Evolutionary conservation across 2,113 vertebrate genomes (phyloP).

Genomic region (Solenodon paradoxus): DNA sequence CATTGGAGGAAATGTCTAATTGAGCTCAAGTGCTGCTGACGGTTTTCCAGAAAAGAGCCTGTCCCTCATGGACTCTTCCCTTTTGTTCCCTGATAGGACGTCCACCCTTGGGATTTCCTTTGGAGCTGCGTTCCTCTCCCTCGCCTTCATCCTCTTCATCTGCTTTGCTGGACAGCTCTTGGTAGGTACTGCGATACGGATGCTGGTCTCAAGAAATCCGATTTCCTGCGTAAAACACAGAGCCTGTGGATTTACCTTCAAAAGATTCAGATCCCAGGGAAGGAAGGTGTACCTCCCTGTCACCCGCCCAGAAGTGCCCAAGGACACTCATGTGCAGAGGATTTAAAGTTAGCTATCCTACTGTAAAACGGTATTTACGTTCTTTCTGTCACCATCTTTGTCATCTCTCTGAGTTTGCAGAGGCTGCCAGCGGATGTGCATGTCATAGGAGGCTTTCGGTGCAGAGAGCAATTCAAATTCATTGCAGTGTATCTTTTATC

Average conservation of each 20-base stretch:
- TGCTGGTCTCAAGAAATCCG: neutral
- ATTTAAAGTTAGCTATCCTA: neutral
- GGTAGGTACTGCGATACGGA: constrained; percentile 84
- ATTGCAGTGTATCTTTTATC: neutral
- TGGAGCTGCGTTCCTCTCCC: constrained; percentile 91
- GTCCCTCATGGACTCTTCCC: neutral
- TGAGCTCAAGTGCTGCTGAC: fast-evolving
- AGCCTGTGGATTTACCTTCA: neutral
- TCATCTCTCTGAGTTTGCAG: neutral
- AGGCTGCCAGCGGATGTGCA: neutral
- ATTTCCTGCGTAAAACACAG: neutral
- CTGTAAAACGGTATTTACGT: neutral
- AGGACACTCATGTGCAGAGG: neutral
- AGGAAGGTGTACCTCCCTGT: no score
- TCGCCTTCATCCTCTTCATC: constrained; percentile 93
- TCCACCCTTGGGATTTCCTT: constrained; percentile 93
- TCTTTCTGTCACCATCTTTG: neutral
- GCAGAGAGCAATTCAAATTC: neutral
- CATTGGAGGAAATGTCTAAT: neutral
- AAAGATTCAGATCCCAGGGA: no score
- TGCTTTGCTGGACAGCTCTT: constrained; percentile 95
- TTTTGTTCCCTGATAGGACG: constrained; percentile 85
- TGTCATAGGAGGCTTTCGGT: neutral
- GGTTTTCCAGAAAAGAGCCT: fast-evolving
- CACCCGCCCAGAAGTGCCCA: neutral